phyloP scores from a whole-genome alignment of 53 echinoderm and acorn worm species.

The Stichopus horrens region DNA sequence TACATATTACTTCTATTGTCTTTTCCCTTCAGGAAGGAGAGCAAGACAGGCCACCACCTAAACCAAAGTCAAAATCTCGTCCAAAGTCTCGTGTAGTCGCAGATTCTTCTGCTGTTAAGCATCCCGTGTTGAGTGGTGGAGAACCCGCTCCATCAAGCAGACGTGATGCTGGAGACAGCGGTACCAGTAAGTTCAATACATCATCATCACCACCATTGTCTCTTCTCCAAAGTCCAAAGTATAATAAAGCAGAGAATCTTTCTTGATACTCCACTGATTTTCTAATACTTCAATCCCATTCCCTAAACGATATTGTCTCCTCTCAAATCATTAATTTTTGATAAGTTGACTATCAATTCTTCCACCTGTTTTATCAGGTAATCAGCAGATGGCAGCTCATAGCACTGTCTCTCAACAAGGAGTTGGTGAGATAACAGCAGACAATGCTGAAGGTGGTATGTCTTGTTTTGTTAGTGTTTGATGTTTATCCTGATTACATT shows the following conservation, averaged over 20 bases:
- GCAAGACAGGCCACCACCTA: conserved; percentile 57
- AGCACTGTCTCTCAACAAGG: conserved; percentile 12
- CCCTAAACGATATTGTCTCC: too few relatives aligned
- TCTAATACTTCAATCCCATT: too few relatives aligned
- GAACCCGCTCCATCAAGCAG: neutral
- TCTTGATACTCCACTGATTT: too few relatives aligned
- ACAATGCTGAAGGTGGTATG: conserved; percentile 26
- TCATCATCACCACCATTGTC: neutral
- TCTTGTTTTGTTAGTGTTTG: neutral
- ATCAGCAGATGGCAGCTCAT: neutral
- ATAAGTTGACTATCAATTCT: neutral
- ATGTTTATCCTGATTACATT: neutral
- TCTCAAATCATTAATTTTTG: too few relatives aligned
- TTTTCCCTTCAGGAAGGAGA: conserved; percentile 39
- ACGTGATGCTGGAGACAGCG: conserved; percentile 8
- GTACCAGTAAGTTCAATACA: conserved; percentile 1
- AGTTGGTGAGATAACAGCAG: conserved; percentile 14
- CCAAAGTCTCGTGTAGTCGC: conserved; percentile 69
- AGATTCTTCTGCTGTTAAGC: conserved; percentile 51
- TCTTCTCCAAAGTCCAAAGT: neutral
- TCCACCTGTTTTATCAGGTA: conserved; percentile 23
- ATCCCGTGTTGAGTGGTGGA: conserved; percentile 45
- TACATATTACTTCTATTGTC: neutral
- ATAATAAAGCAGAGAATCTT: too few relatives aligned
- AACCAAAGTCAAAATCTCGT: conserved; percentile 64